These are phyloP conservation scores for Hylyphantes graminicola DNA, from an alignment of 1,140 invertebrate genomes.

Conservation along the genomic window DNA sequence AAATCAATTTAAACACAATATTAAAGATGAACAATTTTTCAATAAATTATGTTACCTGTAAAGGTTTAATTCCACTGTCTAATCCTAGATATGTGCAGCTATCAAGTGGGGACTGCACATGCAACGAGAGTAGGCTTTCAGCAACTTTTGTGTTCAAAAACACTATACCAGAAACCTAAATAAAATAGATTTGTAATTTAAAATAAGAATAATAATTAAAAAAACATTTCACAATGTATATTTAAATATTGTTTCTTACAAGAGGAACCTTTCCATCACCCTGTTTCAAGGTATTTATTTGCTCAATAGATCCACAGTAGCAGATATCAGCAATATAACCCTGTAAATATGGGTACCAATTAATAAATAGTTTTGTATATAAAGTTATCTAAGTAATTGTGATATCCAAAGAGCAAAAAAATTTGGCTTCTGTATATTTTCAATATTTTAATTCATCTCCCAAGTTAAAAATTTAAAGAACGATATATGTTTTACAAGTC, in stretches of 20 bases:
- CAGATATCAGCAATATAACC: slow-evolving; percentile 42
- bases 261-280: slow-evolving; percentile 55
- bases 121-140: slow-evolving; percentile 68
- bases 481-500: too few relatives aligned
- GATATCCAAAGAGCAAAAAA: too few relatives aligned
- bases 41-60: slow-evolving; percentile 66
- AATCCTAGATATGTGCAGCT: slow-evolving; percentile 71
- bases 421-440: too few relatives aligned
- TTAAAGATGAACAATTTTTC: neutral
- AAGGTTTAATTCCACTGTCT: slow-evolving; percentile 69
- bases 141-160: slow-evolving; percentile 68
- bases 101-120: slow-evolving; percentile 69
- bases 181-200: neutral
- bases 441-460: too few relatives aligned
- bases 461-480: too few relatives aligned
- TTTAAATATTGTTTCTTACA: slow-evolving; percentile 7
- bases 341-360: neutral
- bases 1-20: neutral
- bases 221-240: neutral
- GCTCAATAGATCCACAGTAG: slow-evolving; percentile 23
- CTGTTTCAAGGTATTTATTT: slow-evolving; percentile 23
- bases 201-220: neutral
- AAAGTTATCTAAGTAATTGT: too few relatives aligned
- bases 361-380: too few relatives aligned
- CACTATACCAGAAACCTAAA: slow-evolving; percentile 66